Evolutionary conservation across 2,888 invertebrate genomes (phyloP), one percentile per base, ranked within the genome.

Genomic region (Mesochorus sp.): DNA sequence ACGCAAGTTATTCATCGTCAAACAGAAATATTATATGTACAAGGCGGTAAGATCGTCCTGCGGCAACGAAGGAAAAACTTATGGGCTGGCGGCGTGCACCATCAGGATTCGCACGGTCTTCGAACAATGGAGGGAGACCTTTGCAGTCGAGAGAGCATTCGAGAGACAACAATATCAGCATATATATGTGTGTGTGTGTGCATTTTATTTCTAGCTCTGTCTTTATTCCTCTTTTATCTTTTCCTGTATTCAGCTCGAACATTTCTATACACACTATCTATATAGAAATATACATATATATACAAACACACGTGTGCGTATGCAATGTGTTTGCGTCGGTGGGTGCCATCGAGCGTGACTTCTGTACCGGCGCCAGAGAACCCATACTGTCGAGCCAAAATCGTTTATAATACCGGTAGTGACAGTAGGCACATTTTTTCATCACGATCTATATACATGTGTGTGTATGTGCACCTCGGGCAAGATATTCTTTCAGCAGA

Each of bases 291-390:
- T 37, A 70, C 61, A 21, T 51, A 12, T 51, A 14, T 28, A n/a
- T 26, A 28, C 24, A 12, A n/a, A n/a, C n/a, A n/a, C n/a, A 44
- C 47, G 42, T 17, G 42, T 42, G 17, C 3, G 39, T 44, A 21
- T 28, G n/a, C 42, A n/a, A 57, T 53, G 8, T 39, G 14, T 37
- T 59, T 51, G 53, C 72, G 68, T 49, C 64, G 66, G 66, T 74
- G 84, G 77, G 80, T 77, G 81, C n/a, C 85, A 84, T 80, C 81
- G 82, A 84, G 81, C 84, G 82, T 84, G 85, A 85, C 84, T 79
- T 76, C 64, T 81, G 81, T 83, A 81, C 81, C 77, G 81, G 76
- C 81, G 61, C 74, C 70, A 74, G 42, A n/a, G n/a, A 61, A 19
- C 31, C 73, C 68, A 70, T 68, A 39, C 1, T 49, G 62, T 31